phyloP scores from a whole-genome alignment of 2,888 invertebrate genomes.

The Artemia sp. region DNA sequence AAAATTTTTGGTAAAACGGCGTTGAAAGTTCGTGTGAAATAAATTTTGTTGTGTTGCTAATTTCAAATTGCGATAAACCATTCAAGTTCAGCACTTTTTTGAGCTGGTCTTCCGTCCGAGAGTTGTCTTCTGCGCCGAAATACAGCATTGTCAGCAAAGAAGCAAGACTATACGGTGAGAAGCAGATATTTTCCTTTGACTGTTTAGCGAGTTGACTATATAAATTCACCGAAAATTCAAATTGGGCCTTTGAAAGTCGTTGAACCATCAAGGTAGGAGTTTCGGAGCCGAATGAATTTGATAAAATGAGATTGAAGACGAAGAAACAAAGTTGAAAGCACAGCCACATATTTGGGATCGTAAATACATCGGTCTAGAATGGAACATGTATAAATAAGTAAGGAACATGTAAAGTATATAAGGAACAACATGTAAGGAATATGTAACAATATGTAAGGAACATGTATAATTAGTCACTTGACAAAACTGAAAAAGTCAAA shows the following conservation, averaged over 20 bases:
- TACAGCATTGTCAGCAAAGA: conserved; percentile 29
- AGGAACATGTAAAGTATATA: too few species aligned
- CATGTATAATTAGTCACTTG: too few species aligned
- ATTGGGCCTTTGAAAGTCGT: conserved; percentile 28
- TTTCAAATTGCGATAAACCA: conserved; percentile 24
- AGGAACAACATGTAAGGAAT: too few species aligned
- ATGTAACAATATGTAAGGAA: too few species aligned
- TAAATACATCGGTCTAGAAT: conserved; percentile 4
- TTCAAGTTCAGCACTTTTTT: conserved; percentile 28
- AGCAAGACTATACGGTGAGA: conserved; percentile 27
- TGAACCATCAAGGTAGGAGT: conserved; percentile 20
- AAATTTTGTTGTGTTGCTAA: conserved; percentile 1
- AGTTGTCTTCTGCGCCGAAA: conserved; percentile 28
- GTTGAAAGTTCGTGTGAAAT: not conserved
- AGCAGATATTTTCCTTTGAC: conserved; percentile 18
- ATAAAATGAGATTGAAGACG: not conserved
- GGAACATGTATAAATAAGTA: too few species aligned
- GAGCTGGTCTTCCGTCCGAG: conserved; percentile 28
- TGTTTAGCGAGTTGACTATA: conserved; percentile 26
- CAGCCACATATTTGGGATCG: conserved; percentile 3
- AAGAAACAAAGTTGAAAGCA: not conserved
- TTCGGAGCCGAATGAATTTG: not conserved
- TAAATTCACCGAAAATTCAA: conserved; percentile 29
- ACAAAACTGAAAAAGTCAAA: too few species aligned
- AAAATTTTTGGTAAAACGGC: conserved; percentile 24